Evolutionary conservation across 2,113 vertebrate species (phyloP).

Genomic region (Seriola quinqueradiata): DNA sequence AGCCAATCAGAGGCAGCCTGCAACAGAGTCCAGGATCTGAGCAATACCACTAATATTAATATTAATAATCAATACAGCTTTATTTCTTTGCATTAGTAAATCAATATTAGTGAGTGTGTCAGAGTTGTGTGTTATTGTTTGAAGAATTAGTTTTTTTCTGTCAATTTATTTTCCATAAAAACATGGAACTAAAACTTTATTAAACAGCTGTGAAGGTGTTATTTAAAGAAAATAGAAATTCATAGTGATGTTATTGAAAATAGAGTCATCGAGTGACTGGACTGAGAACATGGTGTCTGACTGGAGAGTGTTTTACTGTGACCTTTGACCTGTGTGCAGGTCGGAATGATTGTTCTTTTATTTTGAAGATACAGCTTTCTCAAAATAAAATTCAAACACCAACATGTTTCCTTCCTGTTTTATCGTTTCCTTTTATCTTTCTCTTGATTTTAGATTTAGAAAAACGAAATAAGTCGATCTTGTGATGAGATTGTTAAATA

Average conservation of each 20-base stretch:
- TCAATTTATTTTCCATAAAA: no score
- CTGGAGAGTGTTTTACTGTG: not conserved
- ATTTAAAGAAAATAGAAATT: no score
- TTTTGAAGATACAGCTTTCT: no score
- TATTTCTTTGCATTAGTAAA: no score
- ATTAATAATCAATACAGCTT: not conserved
- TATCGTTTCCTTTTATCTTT: no score
- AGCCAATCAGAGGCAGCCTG: not conserved
- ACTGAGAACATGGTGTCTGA: not conserved
- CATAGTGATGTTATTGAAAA: no score
- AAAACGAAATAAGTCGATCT: not conserved
- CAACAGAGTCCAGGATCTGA: not conserved
- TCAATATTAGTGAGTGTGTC: no score
- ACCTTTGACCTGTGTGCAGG: slow-evolving; percentile 10
- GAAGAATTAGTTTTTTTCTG: no score
- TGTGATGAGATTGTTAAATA: not conserved
- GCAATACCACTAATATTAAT: no score
- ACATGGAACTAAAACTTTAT: not conserved
- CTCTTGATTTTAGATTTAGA: not conserved
- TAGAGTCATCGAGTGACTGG: no score
- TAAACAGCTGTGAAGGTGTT: not conserved
- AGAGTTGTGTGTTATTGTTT: no score
- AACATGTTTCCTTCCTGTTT: not conserved
- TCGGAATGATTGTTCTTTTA: not conserved
- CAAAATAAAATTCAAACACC: not conserved